phyloP scores from a whole-genome alignment of 2,888 invertebrate genomes.

The Amphipyra tragopoginis region DNA sequence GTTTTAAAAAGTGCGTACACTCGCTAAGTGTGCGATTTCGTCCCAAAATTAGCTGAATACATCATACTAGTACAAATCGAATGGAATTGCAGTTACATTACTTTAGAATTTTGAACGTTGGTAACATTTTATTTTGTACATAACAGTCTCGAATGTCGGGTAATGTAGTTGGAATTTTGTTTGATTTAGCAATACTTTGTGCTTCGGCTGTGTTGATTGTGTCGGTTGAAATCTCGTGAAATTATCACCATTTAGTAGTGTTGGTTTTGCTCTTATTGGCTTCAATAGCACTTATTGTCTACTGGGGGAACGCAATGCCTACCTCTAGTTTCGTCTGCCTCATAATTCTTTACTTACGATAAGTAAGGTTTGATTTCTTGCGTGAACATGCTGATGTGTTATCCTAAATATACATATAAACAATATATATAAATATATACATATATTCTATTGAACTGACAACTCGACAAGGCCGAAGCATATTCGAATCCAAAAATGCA shows the following conservation, averaged over 20 bases:
- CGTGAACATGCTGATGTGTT: background rate
- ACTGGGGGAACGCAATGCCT: conserved; percentile 23
- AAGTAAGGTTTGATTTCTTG: conserved; percentile 3
- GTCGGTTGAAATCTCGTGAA: conserved; percentile 20
- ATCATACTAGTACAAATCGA: conserved; percentile 68
- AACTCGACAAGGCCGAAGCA: conserved; percentile 60
- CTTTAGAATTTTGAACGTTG: conserved; percentile 65
- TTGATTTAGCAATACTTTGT: conserved; percentile 60
- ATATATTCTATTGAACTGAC: conserved; percentile 51
- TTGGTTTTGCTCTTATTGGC: background rate
- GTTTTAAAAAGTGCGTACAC: conserved; percentile 40
- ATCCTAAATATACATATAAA: background rate
- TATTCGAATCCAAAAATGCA: conserved; percentile 41
- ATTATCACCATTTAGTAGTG: background rate
- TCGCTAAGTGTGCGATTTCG: conserved; percentile 68
- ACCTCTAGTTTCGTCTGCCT: conserved; percentile 8
- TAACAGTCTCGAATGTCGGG: conserved; percentile 70
- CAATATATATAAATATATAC: no score
- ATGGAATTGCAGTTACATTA: conserved; percentile 70
- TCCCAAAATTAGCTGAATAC: conserved; percentile 68
- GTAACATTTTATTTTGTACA: conserved; percentile 78
- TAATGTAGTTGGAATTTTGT: conserved; percentile 71
- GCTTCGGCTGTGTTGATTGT: conserved; percentile 72
- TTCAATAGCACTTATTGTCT: conserved; percentile 4
- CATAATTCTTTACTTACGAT: background rate